Evolutionary conservation across 1,140 invertebrate species (phyloP), one percentile per base, ranked within the genome.

Genomic region (Dermatophagoides farinae): DNA sequence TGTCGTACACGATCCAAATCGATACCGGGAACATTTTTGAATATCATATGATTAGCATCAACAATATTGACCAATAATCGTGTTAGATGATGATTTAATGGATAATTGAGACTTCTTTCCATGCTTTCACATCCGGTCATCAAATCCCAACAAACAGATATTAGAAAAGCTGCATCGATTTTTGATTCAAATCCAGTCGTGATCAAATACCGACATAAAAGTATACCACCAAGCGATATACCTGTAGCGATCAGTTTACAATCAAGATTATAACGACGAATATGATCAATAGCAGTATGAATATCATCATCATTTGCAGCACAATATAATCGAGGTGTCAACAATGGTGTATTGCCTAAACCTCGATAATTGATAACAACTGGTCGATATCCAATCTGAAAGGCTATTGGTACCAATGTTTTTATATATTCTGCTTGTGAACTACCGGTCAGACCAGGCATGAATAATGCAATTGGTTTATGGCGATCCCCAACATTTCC

Each of bases 141-240:
- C 25, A 86, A 79, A 74, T 90, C 82, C 79, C 84, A 88, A 1
- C 85, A 84, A 40, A 83, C 82, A 8, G 86, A 90, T 50, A 90
- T 80, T 12, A 83, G 76, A 72, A 88, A 80, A 10, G 80, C 83
- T 16, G 81, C 84, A 62, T 76, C 75, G 10, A 88, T 69, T 55
- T 77, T 69, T 18, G 79, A 78, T 44, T 77, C 70, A 52, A 74
- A 72, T 50, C 80, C 80, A 55, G 77, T 71, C 51, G 76, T 76
- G n/a, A 80, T 79, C 66, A 89, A 72, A 73, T 88, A 89, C 71
- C 87, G 85, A 49, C 82, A 82, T 64, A 84, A 68, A 60, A 83
- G 78, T 68, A 84, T 76, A 51, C 76, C 77, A 70, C 87, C 87
- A 73, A 90, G 81, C 16, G 86, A 88, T 62, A 90, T 81, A 20